Evolutionary conservation across 2,888 invertebrate genomes (phyloP).

Genomic region (Troides oblongomaculatus): DNA sequence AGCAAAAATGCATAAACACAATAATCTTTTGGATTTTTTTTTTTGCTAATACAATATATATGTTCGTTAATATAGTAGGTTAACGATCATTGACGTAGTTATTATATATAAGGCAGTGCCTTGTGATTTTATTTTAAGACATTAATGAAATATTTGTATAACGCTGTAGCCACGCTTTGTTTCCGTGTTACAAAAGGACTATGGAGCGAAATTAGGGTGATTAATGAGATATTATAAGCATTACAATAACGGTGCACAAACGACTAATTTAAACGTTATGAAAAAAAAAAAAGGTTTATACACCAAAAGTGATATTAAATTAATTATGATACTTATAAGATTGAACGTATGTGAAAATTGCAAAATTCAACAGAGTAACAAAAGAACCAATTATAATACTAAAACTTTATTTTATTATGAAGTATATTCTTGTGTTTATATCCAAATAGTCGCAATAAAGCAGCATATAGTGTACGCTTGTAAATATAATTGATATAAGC

Average conservation of each 20-base stretch:
- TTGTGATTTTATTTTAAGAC: conserved; percentile 45
- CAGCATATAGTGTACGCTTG: conserved; percentile 22
- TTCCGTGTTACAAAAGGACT: not conserved
- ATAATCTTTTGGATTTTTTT: no score
- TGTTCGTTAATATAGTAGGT: not conserved
- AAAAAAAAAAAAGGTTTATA: conserved; percentile 29
- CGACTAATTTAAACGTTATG: conserved; percentile 28
- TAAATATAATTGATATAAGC: conserved; percentile 31
- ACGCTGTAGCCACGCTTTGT: not conserved
- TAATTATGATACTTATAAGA: conserved; percentile 44
- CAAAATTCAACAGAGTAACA: conserved; percentile 45
- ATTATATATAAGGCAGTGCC: conserved; percentile 58
- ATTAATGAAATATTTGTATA: conserved; percentile 9
- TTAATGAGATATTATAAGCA: conserved; percentile 14
- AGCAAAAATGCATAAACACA: not conserved
- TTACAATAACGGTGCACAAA: conserved; percentile 31
- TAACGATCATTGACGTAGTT: not conserved
- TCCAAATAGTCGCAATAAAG: conserved; percentile 16
- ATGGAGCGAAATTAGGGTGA: not conserved
- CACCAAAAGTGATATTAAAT: conserved; percentile 65
- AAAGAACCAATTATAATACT: conserved; percentile 56
- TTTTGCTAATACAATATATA: not conserved
- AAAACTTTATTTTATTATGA: conserved; percentile 14
- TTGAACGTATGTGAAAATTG: conserved; percentile 43
- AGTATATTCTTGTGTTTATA: conserved; percentile 19